phyloP scores from a whole-genome alignment of 2,113 vertebrate species.

The Scartelaos histophorus region DNA sequence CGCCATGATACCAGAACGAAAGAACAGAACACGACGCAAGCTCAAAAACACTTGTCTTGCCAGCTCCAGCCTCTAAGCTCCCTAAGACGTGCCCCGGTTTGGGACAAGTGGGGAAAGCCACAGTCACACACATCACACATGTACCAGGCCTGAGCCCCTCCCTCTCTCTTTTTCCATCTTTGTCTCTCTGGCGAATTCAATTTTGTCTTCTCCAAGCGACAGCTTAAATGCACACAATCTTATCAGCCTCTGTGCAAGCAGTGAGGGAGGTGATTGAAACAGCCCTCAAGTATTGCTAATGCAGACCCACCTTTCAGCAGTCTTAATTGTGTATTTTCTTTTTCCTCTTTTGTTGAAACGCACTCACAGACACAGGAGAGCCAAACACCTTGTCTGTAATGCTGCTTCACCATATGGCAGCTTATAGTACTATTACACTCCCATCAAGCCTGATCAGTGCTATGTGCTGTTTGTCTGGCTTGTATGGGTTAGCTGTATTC shows the following conservation, averaged over 20 bases:
- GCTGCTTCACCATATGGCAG: conserved; percentile 14
- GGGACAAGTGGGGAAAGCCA: conserved; percentile 53
- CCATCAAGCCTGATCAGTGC: conserved; percentile 50
- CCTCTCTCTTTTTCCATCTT: conserved; percentile 66
- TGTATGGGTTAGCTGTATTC: conserved; percentile 20
- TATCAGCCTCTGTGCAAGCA: conserved; percentile 78
- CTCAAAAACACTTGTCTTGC: conserved; percentile 53
- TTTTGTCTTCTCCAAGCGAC: conserved; percentile 73
- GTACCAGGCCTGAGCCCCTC: conserved; percentile 35
- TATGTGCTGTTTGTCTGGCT: conserved; percentile 43
- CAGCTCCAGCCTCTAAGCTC: conserved; percentile 63
- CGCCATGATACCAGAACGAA: conserved; percentile 55
- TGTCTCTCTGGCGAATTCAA: conserved; percentile 76
- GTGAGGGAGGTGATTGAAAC: conserved; percentile 76
- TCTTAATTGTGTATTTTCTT: conserved; percentile 71
- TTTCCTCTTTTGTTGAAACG: conserved; percentile 35
- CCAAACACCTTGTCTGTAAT: conserved; percentile 38
- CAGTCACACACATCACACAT: conserved; percentile 38
- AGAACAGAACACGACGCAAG: conserved; percentile 31
- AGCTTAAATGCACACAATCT: conserved; percentile 78
- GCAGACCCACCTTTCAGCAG: conserved; percentile 74
- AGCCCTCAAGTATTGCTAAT: conserved; percentile 75
- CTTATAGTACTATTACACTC: conserved; percentile 37
- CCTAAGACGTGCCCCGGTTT: conserved; percentile 68
- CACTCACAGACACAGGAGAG: conserved; percentile 40